Percentiles rank a stretch among this genome's conserved stretches.
Conservation (phyloP, 35 echinoderm and acorn worm genomes). For the Apostichopus californicus region DNA sequence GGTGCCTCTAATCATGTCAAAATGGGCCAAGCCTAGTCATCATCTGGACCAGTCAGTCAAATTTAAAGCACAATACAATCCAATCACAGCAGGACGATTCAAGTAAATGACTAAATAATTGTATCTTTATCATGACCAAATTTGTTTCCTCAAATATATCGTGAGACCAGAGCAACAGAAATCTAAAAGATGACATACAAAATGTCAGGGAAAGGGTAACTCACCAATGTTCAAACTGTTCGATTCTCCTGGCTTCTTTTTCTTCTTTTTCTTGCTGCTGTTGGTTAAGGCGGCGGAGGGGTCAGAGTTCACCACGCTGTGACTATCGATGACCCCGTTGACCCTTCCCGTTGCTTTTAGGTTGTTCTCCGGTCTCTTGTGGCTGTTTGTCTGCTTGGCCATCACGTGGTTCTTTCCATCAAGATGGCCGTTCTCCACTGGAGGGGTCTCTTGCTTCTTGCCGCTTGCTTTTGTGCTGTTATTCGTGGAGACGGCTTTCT, state of each 20-base stretch:
- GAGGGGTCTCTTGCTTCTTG: background rate
- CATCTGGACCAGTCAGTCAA: no score
- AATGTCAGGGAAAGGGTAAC: background rate
- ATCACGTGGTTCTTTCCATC: conserved; percentile 50
- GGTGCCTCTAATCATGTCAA: no score
- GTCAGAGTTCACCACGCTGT: background rate
- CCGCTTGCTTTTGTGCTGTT: background rate
- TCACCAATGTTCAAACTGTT: conserved; percentile 80
- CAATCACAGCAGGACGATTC: no score
- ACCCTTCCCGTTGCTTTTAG: conserved; percentile 17
- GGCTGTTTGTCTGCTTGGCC: background rate
- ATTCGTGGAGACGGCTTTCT: background rate
- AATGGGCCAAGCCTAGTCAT: no score
- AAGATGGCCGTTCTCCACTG: conserved; percentile 1
- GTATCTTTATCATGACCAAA: no score
- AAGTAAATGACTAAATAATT: no score
- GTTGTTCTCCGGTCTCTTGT: conserved; percentile 47
- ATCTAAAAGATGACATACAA: background rate
- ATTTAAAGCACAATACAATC: no score
- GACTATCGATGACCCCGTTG: conserved; percentile 28
- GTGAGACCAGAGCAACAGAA: background rate
- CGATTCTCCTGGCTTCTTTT: conserved; percentile 63
- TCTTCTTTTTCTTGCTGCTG: conserved; percentile 79
- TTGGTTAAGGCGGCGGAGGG: background rate
- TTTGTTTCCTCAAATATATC: no score